These are phyloP conservation scores for Argyrosomus japonicus DNA, from an alignment of 2,113 vertebrate species.

Conservation along the genomic window DNA sequence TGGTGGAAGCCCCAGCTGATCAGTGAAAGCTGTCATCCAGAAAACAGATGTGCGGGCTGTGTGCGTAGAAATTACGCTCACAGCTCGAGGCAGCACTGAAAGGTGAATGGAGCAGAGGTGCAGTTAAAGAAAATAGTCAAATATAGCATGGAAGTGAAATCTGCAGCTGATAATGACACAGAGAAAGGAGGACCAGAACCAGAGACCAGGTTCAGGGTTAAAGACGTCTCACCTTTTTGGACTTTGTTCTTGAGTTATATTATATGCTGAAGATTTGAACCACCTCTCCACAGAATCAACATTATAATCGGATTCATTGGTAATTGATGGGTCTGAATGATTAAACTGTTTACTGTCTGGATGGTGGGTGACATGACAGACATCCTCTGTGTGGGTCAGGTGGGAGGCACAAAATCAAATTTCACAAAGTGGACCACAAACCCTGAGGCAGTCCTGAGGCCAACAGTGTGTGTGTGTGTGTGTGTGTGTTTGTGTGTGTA, in stretches of 20 bases:
- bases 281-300: neutral
- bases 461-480: constrained; percentile 12
- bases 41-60: constrained; percentile 75
- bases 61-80: constrained; percentile 16
- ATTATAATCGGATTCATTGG: neutral
- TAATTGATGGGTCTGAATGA: neutral
- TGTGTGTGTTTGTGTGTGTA: neutral
- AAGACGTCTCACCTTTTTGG: constrained; percentile 7
- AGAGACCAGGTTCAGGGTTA: neutral
- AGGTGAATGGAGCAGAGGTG: constrained; percentile 60
- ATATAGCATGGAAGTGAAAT: constrained; percentile 25
- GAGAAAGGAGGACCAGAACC: neutral
- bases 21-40: constrained; percentile 73
- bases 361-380: neutral
- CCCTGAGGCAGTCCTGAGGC: constrained; percentile 27
- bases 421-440: constrained; percentile 4
- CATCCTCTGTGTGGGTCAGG: neutral
- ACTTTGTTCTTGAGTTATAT: neutral
- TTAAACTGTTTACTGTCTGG: neutral
- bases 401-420: neutral
- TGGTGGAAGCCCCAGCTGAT: constrained; percentile 69
- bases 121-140: constrained; percentile 46
- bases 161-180: constrained; percentile 1
- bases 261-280: neutral
- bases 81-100: constrained; percentile 52